These are phyloP conservation scores for Phallusia fumigata DNA, from an alignment of 23 tunicate genomes.

Conservation along the genomic window DNA sequence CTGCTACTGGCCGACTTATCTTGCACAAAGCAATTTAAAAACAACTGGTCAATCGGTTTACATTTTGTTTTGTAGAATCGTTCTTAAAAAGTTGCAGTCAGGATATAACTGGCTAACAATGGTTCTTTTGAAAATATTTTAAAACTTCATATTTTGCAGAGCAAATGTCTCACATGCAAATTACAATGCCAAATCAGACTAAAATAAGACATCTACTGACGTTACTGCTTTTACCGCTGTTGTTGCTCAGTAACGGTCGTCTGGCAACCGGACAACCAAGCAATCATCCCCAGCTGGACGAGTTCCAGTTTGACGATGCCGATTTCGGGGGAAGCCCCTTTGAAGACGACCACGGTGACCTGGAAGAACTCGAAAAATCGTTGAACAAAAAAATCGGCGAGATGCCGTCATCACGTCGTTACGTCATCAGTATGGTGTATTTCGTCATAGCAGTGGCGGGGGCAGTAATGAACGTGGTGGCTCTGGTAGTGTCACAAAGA, in stretches of 20 bases:
- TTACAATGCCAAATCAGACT: too few relatives aligned
- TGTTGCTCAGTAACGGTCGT: neutral
- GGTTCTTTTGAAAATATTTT: too few relatives aligned
- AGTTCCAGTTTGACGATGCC: neutral
- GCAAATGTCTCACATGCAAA: too few relatives aligned
- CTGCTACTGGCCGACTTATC: too few relatives aligned
- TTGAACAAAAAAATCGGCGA: neutral
- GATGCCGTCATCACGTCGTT: slow-evolving; percentile 1
- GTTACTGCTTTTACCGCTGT: neutral
- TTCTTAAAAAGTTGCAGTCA: too few relatives aligned
- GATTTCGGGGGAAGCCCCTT: neutral
- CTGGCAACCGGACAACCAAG: neutral
- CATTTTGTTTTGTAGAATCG: too few relatives aligned
- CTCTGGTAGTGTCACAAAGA: slow-evolving; percentile 2
- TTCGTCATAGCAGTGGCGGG: slow-evolving; percentile 10
- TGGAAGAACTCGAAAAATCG: neutral
- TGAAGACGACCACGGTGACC: neutral
- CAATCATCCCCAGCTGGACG: neutral
- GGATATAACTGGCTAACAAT: too few relatives aligned
- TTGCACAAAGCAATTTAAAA: too few relatives aligned
- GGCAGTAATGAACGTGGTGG: slow-evolving; percentile 5
- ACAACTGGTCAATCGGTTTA: too few relatives aligned
- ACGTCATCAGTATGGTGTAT: slow-evolving; percentile 2
- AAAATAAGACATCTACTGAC: too few relatives aligned
- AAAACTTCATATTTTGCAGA: too few relatives aligned